Conservation (phyloP, 2,113 vertebrate species). For the Lasiurus cinereus region DNA sequence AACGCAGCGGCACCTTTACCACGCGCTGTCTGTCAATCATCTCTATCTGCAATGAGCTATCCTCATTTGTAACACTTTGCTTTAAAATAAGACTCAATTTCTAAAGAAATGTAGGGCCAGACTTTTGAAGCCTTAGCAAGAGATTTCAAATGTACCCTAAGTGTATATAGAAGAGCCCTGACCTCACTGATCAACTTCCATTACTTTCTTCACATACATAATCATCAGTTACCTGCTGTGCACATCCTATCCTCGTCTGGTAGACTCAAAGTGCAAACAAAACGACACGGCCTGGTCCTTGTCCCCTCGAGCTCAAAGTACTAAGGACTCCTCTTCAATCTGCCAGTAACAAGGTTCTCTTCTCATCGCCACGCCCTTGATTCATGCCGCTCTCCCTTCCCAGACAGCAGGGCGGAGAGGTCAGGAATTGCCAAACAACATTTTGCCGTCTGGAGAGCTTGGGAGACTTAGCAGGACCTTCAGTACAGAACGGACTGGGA, state of each 20-base stretch:
- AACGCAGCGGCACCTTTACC: not conserved
- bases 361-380: accelerated
- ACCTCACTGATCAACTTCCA: not conserved
- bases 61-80: not conserved
- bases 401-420: not conserved
- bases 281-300: not conserved
- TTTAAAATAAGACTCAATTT: not conserved
- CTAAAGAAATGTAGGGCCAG: not conserved
- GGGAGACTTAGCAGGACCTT: not conserved
- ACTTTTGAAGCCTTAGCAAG: not conserved
- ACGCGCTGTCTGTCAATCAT: too few relatives aligned
- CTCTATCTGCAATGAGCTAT: not conserved
- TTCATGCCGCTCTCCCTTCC: not conserved
- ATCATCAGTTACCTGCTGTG: not conserved
- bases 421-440: not conserved
- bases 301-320: too few relatives aligned
- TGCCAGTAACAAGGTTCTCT: not conserved
- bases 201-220: not conserved
- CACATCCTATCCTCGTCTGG: not conserved
- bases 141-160: not conserved
- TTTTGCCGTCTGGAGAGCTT: not conserved
- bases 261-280: not conserved
- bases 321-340: not conserved
- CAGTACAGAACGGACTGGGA: not conserved
- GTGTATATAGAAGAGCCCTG: not conserved